Base-by-base conservation (phyloP, 2,797 vertebrate genomes). In the Phrynocephalus vlangalii region DNA sequence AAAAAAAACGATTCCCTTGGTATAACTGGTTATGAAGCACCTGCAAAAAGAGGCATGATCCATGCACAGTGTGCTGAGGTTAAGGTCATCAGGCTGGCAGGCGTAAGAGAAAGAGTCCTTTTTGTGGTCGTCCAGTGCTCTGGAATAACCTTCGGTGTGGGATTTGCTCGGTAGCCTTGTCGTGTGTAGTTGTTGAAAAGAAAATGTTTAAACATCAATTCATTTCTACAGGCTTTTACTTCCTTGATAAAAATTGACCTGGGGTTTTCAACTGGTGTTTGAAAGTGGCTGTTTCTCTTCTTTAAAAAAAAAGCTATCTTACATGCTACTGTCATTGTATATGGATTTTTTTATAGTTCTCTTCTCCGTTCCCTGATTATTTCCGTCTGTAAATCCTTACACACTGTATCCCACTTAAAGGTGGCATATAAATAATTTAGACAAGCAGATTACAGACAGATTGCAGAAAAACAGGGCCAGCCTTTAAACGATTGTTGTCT, bases 401-500 rank as follows among this genome's bases (percentile, higher is more conserved):
- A 56, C 52, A 56, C 52, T 56, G 52, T 56, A 56, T 56, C 52
- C 52, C 52, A 56, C 52, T 56, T 56, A 56, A 56, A 2, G 52
- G 30, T 73, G 60, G n/a, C 15, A 72, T n/a, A 30, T 16, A 73
- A 18, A 48, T 76, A 16, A 22, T 76, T 48, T 8, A 48, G 24
- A 24, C 24, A 48, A 76, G 48, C 38, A 44, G 50, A 63, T 44
- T 44, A 50, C 71, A 63, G 0, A 0, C 30, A 20, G 10, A 6
- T 8, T 9, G 30, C 50, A 26, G n/a, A 50, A 52, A 84, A 10
- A 2, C 63, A 28, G 66, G 77, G 86, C 71, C 78, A 75, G 22
- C 18, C 71, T 89, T 33, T 92, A 68, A 48, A 87, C 79, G 60
- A 75, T 90, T 87, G 88, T 79, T 33, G 22, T 81, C 30, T 82